A percentile compares a stretch with the other conserved stretches of the same genome.
Evolutionary conservation across 2,888 invertebrate genomes (phyloP).

Genomic region (Ellobium chinense): DNA sequence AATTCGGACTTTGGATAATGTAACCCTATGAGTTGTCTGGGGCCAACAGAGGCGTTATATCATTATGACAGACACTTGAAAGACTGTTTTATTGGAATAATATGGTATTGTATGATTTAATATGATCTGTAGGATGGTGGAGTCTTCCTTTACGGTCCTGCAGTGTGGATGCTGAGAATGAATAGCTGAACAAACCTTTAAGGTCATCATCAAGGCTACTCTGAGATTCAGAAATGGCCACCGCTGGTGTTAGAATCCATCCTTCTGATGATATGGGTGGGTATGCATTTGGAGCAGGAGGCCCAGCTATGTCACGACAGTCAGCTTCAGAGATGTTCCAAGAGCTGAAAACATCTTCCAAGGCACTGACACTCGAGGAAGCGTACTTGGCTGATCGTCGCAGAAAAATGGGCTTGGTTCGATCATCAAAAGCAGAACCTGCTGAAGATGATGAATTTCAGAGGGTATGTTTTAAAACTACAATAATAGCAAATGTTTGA

Average conservation of each 20-base stretch:
- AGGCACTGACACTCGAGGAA: slow-evolving; percentile 58
- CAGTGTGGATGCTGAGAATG: too few species aligned
- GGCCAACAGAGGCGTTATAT: too few species aligned
- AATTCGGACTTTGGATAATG: too few species aligned
- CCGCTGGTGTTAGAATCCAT: slow-evolving; percentile 49
- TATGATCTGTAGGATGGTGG: too few species aligned
- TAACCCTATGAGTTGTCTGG: too few species aligned
- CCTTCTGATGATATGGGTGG: slow-evolving; percentile 51
- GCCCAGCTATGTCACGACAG: slow-evolving; percentile 25
- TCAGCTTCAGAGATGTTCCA: slow-evolving; percentile 11
- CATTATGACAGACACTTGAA: too few species aligned
- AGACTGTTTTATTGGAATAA: too few species aligned
- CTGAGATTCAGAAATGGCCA: slow-evolving; percentile 47
- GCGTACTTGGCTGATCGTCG: slow-evolving; percentile 58
- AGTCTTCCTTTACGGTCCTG: too few species aligned
- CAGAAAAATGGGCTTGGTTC: slow-evolving; percentile 11
- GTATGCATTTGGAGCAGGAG: slow-evolving; percentile 26
- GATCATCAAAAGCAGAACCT: neutral
- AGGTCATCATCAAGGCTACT: too few species aligned
- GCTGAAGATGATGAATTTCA: slow-evolving; percentile 46
- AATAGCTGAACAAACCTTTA: too few species aligned
- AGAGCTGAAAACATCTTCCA: neutral
- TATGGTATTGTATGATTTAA: too few species aligned
- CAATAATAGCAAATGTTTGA: neutral
- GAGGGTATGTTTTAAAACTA: slow-evolving; percentile 38